Evolutionary conservation across 1,140 invertebrate species (phyloP), one percentile per base, ranked within the genome.

Genomic region (Homalodisca vitripennis): DNA sequence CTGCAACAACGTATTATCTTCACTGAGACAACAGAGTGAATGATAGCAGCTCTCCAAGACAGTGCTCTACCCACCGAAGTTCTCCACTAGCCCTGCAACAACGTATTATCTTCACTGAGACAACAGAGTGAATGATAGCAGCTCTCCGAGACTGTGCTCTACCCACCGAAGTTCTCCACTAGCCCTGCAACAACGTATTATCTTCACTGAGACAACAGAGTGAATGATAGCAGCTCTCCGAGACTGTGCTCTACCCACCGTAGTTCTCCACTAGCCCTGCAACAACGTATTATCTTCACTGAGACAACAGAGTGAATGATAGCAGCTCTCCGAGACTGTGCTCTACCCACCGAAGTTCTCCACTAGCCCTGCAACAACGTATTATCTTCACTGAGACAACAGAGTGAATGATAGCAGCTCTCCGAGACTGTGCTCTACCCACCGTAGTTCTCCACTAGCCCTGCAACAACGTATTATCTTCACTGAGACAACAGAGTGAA

Each of bases 221-320:
- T 75, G 74, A 87, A 86, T n/a, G 86, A 80, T 6, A 88, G 75
- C 71, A 85, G 83, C 74, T 87, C 84, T 12, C 84, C 85, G 3
- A 87, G 72, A 66, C 74, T 75, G 27, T 75, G 73, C 72, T 79
- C 78, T 47, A 76, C 73, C 17, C 30, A 14, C n/a, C 66, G 68
- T 41, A 71, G 26, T 67, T 73, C 70, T 1, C 29, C 41, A 3
- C 29, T 47, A 6, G 68, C 24, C 48, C 17, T 14, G n/a, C 48
- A n/a, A n/a, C n/a, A n/a, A n/a, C n/a, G n/a, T n/a, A n/a, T n/a
- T n/a, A n/a, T n/a, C 48, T 51, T 3, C 6, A 20, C 3, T 20
- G 48, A 51, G 14, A 51, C 48, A 20, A 22, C 6, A 51, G 75
- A 3, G 87, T 75, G 74, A 87, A 86, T n/a, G 86, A 80, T 6